Evolutionary conservation across 2,888 invertebrate species (phyloP), one percentile per base, ranked within the genome.

Genomic region (Spilosoma lubricipeda): DNA sequence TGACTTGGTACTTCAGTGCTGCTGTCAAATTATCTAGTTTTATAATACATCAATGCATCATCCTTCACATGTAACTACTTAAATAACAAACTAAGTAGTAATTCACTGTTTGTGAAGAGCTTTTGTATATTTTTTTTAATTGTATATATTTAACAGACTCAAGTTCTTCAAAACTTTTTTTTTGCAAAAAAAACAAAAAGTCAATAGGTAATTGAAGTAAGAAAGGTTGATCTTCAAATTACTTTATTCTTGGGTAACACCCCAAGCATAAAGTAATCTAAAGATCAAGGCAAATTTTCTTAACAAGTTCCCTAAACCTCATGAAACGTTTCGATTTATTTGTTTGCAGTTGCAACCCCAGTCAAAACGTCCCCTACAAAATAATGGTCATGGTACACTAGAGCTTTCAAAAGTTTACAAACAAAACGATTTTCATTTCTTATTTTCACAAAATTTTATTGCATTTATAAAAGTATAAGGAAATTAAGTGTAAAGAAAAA

Each of bases 331-430:
- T 67, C 78, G 79, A 85, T 87, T 87, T 87, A 88, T 88, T 88
- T 86, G 85, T 87, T 86, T 84, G 83, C 85, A 83, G 85, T 85
- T 52, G 83, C 85, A 83, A 87, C 86, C 86, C 84, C 82, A 74
- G 71, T 72, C 71, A 39, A 78, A 84, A 68, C 82, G 85, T 84
- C 86, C 86, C 83, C 82, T 82, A 77, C 84, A 77, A 76, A 48
- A 76, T 45, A 82, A 84, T 80, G 84, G 79, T 79, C 75, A 77
- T 13, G 78, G 80, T 71, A 33, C 78, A 84, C 75, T 75, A 39
- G 71, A 18, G 68, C 65, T 75, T 56, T 64, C 33, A 36, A 7
- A 23, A 59, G 27, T 59, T 73, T 42, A 64, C 67, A 9, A 7
- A 30, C 1, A 67, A 45, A 67, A 67, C 18, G 13, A 1, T 67